Evolutionary conservation across 2,113 vertebrate genomes (phyloP), one percentile per base, ranked within the genome.

Genomic region (Arenaria interpres): DNA sequence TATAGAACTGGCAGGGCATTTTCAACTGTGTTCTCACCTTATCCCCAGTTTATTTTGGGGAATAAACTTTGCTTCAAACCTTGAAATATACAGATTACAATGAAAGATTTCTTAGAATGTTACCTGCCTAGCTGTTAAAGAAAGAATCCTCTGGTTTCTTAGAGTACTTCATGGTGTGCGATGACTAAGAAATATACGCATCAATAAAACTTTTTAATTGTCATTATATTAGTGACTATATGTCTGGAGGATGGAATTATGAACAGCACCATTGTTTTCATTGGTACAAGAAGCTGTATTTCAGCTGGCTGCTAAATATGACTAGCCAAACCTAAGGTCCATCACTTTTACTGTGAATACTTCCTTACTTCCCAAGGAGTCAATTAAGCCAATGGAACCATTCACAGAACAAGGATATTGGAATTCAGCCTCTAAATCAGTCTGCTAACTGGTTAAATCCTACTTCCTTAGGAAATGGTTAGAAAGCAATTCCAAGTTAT

Each of bases 351-450:
- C 46, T 72, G 46, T 81, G 82, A 90, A 85, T 77, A 88, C 27
- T 64, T 95, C 37, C 82, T 88, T 86, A 89, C 85, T 94, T 96
- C 39, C 43, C 53, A 81, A 90, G 35, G 39, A 93, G 39, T 78
- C 72, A 94, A 15, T 78, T 51, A 90, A 95, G 80, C 80, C 73
- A 89, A 68, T 62, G 43, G 71, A 90, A 81, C 60, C 43, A 97
- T 89, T 96, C 73, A 90, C 4, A 77, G 51, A 93, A 82, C 12
- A 74, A 87, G 54, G 68, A 90, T 84, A 87, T 69, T 68, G 60
- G 73, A 90, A 90, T 80, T 93, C 80, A 81, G 80, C 66, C 62
- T 85, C 83, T 93, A 93, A 93, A 82, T 90, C 69, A 82, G 69
- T 48, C 33, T 81, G 43, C 35, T 92, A 89, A 78, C 46, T 23